Base-by-base conservation (phyloP, 2,888 invertebrate genomes). In the Calliscelio sp. region DNA sequence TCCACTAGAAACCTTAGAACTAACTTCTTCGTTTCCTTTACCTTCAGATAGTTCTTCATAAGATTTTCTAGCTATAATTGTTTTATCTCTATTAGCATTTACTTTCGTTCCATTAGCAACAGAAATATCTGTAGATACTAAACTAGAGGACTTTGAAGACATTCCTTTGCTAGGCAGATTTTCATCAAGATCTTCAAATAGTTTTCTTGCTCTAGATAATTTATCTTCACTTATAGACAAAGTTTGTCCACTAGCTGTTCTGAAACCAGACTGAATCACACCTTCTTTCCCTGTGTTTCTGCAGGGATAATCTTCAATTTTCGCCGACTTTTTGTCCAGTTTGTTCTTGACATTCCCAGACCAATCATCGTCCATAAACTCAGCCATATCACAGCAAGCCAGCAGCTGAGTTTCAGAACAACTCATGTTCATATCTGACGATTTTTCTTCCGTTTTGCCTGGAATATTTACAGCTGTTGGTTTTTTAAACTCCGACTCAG, bases 161-260 rank as follows among this genome's bases (percentile, higher is more conserved):
- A n/a, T n/a, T n/a, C n/a, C n/a, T n/a, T n/a, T n/a, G 22, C 11
- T 49, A n/a, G 22, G 8, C 6, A 22, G 25, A 28, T 28, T 28
- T 28, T 5, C 20, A 32, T 14, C 46, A 46, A 61, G 11, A 24
- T 77, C 70, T 22, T 61, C 51, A 28, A 25, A 77, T 49, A 44
- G 35, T 75, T 68, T 35, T 68, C 57, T 44, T 38, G 25, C 25
- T 35, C 2, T 53, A 49, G 6, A 22, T 22, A 59, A 28, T 44
- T 84, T 82, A 24, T 88, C 85, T 73, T 90, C 79, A 18, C 87
- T 89, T 8, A 92, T 86, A 25, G 70, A 59, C 11, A 91, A 87
- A 38, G 61, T 71, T 85, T 88, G 89, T 10, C 90, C 91, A 82
- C 88, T 91, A n/a, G 53, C 68, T 1, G 38, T 53, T 38, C 11